Base-by-base conservation (phyloP, 2,888 invertebrate genomes). In the Podotricha telesiphe region DNA sequence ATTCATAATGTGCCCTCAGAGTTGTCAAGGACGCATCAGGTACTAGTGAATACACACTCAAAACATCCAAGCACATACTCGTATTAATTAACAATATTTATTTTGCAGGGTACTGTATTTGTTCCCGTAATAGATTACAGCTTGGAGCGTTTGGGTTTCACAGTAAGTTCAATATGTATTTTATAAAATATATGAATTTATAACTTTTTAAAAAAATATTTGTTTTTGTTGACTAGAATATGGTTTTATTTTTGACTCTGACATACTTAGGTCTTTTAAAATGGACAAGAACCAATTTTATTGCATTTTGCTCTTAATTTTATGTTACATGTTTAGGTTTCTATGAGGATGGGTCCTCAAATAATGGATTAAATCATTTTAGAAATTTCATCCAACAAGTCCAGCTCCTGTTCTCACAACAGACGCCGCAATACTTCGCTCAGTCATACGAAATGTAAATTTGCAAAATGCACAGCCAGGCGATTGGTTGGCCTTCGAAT, bases 101-200 rank as follows among this genome's bases (percentile, higher is more conserved):
- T 69, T 81, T 78, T 15, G 70, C 86, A 86, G 84, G 82, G 28
- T 7, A 74, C 77, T 2, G 28, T 83, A 0, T 79, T 75, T 5
- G 84, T 86, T 0, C 85, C 85, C 0, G 70, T 86, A 0, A 70
- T 74, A 8, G 79, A 82, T 65, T 72, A 75, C 45, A 68, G 64
- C 1, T 28, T 77, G 7, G 73, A 73, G 34, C 69, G 80, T 34
- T 56, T 80, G 45, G 79, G 80, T 0, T 69, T 76, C 40, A 77
- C 76, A 0, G 84, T 82, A 67, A 73, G 76, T 34, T 15, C 15
- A 1, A 3, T 0, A 45, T n/a, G 45, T 37, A 37, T 8, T 37
- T n/a, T n/a, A n/a, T n/a, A n/a, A n/a, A 37, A 37, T 37, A 8
- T 8, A 37, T 37, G 37, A 37, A 7, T 37, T 37, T 37, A 37